Evolutionary conservation across 1,140 invertebrate genomes (phyloP).

Genomic region (Globodera rostochiensis): DNA sequence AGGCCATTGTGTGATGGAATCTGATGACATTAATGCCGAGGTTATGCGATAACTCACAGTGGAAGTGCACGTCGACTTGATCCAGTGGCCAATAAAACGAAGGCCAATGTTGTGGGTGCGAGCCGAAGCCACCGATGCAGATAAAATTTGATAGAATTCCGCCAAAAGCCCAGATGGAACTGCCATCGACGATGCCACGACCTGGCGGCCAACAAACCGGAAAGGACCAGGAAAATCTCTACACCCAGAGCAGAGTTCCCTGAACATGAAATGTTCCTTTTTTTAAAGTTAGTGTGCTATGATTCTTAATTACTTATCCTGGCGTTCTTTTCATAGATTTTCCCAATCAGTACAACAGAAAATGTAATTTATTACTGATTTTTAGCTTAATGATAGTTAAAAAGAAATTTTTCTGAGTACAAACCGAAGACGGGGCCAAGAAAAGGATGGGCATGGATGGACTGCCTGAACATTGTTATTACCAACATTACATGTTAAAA

Average conservation of each 20-base stretch:
- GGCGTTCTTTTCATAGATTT: too few species aligned
- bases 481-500: constrained; percentile 1
- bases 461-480: constrained; percentile 48
- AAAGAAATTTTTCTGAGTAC: neutral
- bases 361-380: too few species aligned
- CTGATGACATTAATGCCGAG: constrained; percentile 31
- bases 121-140: constrained; percentile 52
- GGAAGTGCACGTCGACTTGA: constrained; percentile 48
- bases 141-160: constrained; percentile 50
- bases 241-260: constrained; percentile 62
- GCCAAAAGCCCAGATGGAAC: constrained; percentile 34
- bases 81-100: constrained; percentile 57
- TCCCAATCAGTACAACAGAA: too few species aligned
- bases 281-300: too few species aligned
- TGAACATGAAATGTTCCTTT: neutral
- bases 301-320: too few species aligned
- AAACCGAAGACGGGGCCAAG: constrained; percentile 58
- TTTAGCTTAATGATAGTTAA: too few species aligned
- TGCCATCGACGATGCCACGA: constrained; percentile 47
- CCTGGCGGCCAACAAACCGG: constrained; percentile 57
- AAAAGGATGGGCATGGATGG: constrained; percentile 57
- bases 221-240: constrained; percentile 62
- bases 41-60: constrained; percentile 35
- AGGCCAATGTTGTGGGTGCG: constrained; percentile 52
- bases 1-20: constrained; percentile 58